These are phyloP conservation scores for Haliclystus octoradiatus DNA, from an alignment of 30 jellyfish, hydroid and myxozoan species.

Conservation along the genomic window DNA sequence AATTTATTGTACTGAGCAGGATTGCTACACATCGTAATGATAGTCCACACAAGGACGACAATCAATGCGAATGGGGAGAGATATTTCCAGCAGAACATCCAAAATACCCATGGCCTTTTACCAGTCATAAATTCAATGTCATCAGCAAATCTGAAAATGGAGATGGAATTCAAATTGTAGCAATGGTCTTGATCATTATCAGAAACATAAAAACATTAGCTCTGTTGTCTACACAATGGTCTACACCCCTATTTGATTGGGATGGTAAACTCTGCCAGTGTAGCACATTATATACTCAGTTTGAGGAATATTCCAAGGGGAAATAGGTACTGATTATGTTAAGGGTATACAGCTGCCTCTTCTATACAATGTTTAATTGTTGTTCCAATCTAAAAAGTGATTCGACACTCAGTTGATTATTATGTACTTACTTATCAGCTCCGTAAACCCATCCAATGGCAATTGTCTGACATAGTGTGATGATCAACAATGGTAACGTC, in stretches of 20 bases:
- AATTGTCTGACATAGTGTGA: constrained; percentile 59
- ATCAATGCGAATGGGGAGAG: constrained; percentile 68
- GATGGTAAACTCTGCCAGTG: too few species aligned
- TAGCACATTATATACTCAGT: too few species aligned
- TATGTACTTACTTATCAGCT: constrained; percentile 59
- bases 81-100: constrained; percentile 92
- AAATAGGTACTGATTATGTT: too few species aligned
- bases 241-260: too few species aligned
- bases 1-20: constrained; percentile 32
- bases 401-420: too few species aligned
- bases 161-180: not conserved
- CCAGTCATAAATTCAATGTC: constrained; percentile 90
- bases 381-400: too few species aligned
- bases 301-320: too few species aligned
- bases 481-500: constrained; percentile 64
- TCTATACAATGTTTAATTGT: too few species aligned
- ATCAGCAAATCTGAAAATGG: constrained; percentile 59
- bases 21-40: constrained; percentile 15
- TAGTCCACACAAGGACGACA: constrained; percentile 59
- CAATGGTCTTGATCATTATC: too few species aligned
- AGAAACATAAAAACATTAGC: too few species aligned
- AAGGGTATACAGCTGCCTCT: too few species aligned
- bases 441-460: constrained; percentile 91
- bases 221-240: too few species aligned
- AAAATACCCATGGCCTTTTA: constrained; percentile 73